Base-by-base conservation (phyloP, 2,888 invertebrate species). In the Stenichneumon culpator region DNA sequence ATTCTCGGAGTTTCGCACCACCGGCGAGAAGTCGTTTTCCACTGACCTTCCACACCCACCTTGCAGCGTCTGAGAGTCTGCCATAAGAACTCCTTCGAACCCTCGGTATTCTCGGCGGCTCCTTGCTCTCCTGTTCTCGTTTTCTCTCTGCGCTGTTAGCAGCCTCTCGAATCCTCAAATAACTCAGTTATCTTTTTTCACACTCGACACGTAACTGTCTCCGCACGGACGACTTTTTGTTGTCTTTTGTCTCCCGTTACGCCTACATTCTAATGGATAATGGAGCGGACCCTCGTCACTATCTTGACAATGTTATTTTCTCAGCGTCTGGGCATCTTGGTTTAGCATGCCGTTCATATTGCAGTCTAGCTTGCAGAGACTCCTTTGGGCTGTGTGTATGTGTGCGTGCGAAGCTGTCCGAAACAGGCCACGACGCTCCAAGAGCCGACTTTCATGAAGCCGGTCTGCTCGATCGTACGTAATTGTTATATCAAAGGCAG, bases 1-100 rank as follows among this genome's bases (percentile, higher is more conserved):
- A 86, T 86, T 86, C 83, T 47, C 69, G 16, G 78, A 86, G 83
- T 86, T 84, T 73, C 60, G 36, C 69, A 57, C 68, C 57, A 44
- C n/a, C 54, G 25, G 75, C 28, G 75, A 65, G 54, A 70, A 79
- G 82, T 79, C 72, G 79, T 54, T 86, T 79, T 83, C 44, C 67
- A 79, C 60, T 77, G 81, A 79, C 79, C 65, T 70, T 63, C 63
- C 50, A 22, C 39, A 16, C 39, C 36, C 36, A 54, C 52, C 36
- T 54, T 28, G n/a, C 4, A 44, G 11, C 50, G n/a, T 28, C n/a
- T 11, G 28, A 28, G 19, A 32, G 1, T 36, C 28, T 22, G 32
- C n/a, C n/a, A 47, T 44, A 44, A 22, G n/a, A 44, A 28, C 39
- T 25, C 2, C 72, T 72, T 19, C 28, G 32, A 19, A 28, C 28